A percentile compares a stretch with the other conserved stretches of the same genome.
Evolutionary conservation across 2,888 invertebrate genomes (phyloP).

Genomic region (Mayetiola destructor): DNA sequence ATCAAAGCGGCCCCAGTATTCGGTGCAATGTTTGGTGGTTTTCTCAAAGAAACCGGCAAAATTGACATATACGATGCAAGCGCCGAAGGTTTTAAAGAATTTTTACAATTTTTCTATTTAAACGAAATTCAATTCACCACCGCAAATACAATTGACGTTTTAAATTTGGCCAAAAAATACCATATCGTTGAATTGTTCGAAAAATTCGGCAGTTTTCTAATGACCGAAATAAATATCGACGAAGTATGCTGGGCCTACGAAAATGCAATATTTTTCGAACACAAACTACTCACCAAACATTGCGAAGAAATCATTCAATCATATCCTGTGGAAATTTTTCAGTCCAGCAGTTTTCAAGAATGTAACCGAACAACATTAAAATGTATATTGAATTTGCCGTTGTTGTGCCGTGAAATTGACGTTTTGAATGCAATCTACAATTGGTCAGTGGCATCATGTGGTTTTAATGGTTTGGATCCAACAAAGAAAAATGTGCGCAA

Average conservation of each 20-base stretch:
- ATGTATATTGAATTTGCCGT: background rate
- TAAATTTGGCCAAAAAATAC: background rate
- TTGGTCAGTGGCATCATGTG: background rate
- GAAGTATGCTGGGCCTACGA: background rate
- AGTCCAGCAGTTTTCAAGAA: background rate
- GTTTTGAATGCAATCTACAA: background rate
- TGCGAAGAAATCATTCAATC: background rate
- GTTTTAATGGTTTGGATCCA: background rate
- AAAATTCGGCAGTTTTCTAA: background rate
- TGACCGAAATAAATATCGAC: background rate
- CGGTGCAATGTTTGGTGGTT: background rate
- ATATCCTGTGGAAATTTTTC: background rate
- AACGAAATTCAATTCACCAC: background rate
- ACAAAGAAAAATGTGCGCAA: background rate
- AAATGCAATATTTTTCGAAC: background rate
- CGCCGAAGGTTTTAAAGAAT: background rate
- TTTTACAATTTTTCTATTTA: slow-evolving; percentile 8
- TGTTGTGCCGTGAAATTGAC: background rate
- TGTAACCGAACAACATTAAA: background rate
- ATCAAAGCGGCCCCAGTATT: background rate
- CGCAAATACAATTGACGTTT: background rate
- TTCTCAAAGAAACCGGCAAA: background rate
- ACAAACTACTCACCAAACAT: background rate
- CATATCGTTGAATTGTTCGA: background rate
- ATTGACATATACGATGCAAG: background rate